Percentiles rank a stretch among this genome's conserved stretches.
phyloP scores from a whole-genome alignment of 2,113 vertebrate genomes.

The Gavia stellata region DNA sequence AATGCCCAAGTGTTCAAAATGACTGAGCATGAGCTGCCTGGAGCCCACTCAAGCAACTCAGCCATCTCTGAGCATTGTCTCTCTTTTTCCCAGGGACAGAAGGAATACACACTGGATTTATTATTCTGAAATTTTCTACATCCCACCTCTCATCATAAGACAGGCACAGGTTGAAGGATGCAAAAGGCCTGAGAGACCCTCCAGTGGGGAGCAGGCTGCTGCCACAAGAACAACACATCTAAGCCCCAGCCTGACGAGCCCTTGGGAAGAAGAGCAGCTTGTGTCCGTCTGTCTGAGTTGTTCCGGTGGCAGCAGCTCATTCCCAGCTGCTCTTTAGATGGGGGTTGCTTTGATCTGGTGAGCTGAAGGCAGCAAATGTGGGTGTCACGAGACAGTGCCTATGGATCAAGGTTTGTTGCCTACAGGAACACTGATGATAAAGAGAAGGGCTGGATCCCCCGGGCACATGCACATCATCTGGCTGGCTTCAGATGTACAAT shows the following conservation, averaged over 20 bases:
- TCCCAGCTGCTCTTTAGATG: background rate
- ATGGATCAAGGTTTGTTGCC: background rate
- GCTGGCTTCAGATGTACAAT: background rate
- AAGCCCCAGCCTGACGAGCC: background rate
- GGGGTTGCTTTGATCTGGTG: background rate
- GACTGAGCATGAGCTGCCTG: fast-evolving
- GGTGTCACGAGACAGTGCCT: fast-evolving
- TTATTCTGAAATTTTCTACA: background rate
- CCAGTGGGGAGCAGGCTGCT: background rate
- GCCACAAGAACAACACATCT: background rate
- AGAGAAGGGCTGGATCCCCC: background rate
- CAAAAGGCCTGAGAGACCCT: background rate
- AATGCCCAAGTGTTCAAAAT: background rate
- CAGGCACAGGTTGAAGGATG: background rate
- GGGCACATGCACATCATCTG: background rate
- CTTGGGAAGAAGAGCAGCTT: background rate
- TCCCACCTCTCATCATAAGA: background rate
- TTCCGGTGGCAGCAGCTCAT: background rate
- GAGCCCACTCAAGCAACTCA: background rate
- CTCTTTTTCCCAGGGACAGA: background rate
- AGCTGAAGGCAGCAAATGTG: background rate
- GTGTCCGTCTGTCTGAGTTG: background rate
- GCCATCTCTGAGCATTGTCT: fast-evolving
- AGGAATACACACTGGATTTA: background rate
- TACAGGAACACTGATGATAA: background rate